Evolutionary conservation across 2,888 invertebrate genomes (phyloP).

Genomic region (Eilema depressum): DNA sequence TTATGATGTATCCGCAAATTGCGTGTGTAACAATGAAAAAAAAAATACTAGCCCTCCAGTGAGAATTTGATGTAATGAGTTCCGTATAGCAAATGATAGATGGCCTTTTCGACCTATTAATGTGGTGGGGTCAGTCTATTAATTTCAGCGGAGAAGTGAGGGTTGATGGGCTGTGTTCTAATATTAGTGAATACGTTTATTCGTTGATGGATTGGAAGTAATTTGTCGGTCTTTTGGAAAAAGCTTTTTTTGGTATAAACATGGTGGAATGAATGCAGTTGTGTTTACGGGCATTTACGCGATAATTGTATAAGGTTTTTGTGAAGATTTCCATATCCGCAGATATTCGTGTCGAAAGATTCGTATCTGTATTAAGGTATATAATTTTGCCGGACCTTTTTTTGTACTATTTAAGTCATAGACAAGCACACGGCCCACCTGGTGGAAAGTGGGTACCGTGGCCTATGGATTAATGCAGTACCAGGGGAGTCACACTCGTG

Average conservation of each 20-base stretch:
- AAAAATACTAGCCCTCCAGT: constrained; percentile 16
- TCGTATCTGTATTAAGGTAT: too few species aligned
- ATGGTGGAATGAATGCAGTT: not conserved
- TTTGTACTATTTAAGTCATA: too few species aligned
- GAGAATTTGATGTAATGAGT: constrained; percentile 37
- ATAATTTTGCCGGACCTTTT: too few species aligned
- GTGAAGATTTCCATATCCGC: too few species aligned
- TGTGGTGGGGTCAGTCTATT: constrained; percentile 24
- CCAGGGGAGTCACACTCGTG: too few species aligned
- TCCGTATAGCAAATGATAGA: constrained; percentile 43
- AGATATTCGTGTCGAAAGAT: too few species aligned
- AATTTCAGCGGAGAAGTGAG: constrained; percentile 16
- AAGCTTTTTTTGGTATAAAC: not conserved
- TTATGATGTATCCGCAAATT: constrained; percentile 46
- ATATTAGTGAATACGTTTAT: constrained; percentile 6
- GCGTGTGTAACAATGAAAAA: constrained; percentile 43
- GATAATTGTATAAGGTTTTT: not conserved
- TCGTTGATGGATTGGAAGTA: constrained; percentile 2
- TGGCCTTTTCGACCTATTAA: constrained; percentile 28
- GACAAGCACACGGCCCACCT: too few species aligned
- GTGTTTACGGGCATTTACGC: not conserved
- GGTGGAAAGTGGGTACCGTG: too few species aligned
- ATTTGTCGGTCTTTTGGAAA: not conserved
- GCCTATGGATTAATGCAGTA: too few species aligned
- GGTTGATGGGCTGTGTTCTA: constrained; percentile 15